Conservation (phyloP, 2,113 vertebrate species). For the Candoia aspera region DNA sequence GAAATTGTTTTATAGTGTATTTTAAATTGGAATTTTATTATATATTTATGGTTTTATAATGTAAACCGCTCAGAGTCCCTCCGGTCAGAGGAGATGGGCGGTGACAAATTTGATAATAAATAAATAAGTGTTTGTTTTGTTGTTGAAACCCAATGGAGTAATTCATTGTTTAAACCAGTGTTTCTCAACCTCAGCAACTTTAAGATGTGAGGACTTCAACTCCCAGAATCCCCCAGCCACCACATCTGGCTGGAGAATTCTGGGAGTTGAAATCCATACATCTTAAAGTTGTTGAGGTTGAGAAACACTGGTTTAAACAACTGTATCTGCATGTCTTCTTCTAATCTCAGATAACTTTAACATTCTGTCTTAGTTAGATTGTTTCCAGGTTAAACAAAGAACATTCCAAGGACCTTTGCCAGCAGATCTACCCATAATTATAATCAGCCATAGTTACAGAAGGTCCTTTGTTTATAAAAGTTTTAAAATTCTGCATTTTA, state of each 20-base stretch:
- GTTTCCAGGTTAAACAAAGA: constrained; percentile 71
- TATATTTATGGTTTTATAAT: no score
- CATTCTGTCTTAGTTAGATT: constrained; percentile 51
- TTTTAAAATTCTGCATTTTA: constrained; percentile 60
- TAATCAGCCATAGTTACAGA: constrained; percentile 63
- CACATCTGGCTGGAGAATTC: no score
- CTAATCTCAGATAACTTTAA: constrained; percentile 48
- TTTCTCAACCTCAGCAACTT: no score
- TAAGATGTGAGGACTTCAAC: no score
- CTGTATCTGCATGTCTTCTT: constrained; percentile 5
- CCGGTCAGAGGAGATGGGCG: no score
- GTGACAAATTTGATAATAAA: no score
- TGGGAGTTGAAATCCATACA: no score
- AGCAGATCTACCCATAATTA: constrained; percentile 57
- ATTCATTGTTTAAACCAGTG: constrained; percentile 48
- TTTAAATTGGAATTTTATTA: no score
- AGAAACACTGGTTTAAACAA: constrained; percentile 39
- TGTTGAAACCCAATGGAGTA: constrained; percentile 33
- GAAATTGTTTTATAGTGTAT: no score
- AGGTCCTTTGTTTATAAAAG: constrained; percentile 68
- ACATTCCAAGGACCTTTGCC: constrained; percentile 63
- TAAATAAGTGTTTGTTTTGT: not conserved
- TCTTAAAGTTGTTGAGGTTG: no score
- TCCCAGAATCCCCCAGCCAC: no score
- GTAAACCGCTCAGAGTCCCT: no score